These are phyloP conservation scores for Lepus timidus DNA, from an alignment of 2,113 vertebrate genomes.

Conservation along the genomic window DNA sequence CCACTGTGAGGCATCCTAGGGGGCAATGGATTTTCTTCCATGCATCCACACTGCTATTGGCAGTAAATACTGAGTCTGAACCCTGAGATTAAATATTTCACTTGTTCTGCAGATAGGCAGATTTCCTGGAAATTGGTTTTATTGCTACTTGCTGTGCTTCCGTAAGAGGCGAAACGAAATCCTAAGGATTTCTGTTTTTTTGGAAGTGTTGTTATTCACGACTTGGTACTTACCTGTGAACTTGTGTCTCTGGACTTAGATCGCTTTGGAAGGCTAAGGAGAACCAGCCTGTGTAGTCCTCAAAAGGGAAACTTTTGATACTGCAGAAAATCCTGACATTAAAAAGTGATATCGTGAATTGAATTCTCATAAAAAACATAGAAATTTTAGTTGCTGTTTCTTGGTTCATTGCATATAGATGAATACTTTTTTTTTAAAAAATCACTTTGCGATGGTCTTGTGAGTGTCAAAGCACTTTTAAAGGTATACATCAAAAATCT, in stretches of 20 bases:
- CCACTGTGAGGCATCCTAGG: neutral
- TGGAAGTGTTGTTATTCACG: neutral
- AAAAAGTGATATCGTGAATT: neutral
- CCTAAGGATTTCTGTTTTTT: neutral
- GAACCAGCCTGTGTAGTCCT: neutral
- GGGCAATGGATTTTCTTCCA: neutral
- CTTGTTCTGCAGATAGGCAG: neutral
- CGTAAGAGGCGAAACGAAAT: neutral
- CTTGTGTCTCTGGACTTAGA: fast-evolving
- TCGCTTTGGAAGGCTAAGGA: neutral
- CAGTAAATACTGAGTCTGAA: neutral
- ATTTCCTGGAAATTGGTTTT: neutral
- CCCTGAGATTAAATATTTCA: neutral
- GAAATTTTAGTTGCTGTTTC: neutral
- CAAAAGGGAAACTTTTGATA: neutral
- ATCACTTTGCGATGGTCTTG: neutral
- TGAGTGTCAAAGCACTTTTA: neutral
- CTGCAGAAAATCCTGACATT: neutral
- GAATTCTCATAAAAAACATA: neutral
- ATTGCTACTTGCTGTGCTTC: neutral
- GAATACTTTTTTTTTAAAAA: neutral
- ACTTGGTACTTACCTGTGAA: neutral
- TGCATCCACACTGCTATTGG: neutral
- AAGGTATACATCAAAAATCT: neutral
- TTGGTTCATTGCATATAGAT: neutral